Conservation (phyloP, 2,113 vertebrate species). For the Saimiri boliviensis region DNA sequence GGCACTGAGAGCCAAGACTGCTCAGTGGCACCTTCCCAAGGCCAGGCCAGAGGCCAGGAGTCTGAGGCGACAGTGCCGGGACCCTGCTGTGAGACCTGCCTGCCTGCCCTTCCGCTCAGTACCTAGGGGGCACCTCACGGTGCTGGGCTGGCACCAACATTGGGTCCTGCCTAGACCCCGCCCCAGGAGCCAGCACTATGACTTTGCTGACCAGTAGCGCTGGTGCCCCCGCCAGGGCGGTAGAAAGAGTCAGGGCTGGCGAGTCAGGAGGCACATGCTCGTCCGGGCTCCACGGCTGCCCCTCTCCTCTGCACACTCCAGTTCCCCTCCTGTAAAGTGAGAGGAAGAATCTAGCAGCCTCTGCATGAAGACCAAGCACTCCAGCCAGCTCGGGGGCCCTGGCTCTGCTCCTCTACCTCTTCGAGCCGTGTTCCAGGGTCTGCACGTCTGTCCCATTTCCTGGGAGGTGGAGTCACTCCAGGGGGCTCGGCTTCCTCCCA, state of each 20-base stretch:
- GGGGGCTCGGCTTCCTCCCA: not conserved
- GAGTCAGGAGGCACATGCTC: not conserved
- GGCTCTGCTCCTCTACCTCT: not conserved
- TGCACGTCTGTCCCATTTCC: not conserved
- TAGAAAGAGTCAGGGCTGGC: not conserved
- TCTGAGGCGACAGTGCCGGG: no score
- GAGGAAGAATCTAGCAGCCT: not conserved
- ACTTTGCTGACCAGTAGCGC: rapidly evolving
- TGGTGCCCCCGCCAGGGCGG: no score
- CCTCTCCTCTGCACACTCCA: not conserved
- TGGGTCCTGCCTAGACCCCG: no score
- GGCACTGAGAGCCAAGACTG: not conserved
- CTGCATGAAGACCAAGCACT: not conserved
- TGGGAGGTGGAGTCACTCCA: rapidly evolving
- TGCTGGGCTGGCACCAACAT: not conserved
- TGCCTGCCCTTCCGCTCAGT: not conserved
- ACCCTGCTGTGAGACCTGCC: not conserved
- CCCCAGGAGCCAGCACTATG: not conserved
- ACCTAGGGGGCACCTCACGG: not conserved
- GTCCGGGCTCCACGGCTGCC: not conserved
- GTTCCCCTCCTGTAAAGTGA: not conserved
- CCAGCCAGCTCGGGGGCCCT: not conserved
- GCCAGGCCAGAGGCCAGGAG: not conserved
- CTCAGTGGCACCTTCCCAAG: not conserved
- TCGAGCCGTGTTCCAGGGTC: rapidly evolving